Evolutionary conservation across 2,888 invertebrate species (phyloP).

Genomic region (Hartigia nigra): DNA sequence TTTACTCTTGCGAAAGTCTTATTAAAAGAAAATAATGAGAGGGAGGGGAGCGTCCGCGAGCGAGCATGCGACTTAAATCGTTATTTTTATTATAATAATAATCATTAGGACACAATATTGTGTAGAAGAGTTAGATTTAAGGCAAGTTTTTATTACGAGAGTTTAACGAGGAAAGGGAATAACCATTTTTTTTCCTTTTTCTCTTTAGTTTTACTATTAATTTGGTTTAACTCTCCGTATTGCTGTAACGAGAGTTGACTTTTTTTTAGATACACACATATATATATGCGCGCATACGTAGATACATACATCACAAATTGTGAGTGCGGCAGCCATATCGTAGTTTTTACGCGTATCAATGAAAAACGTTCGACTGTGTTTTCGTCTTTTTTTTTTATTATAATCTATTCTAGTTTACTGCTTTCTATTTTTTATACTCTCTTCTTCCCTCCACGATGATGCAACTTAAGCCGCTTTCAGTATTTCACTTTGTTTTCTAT

Average conservation of each 20-base stretch:
- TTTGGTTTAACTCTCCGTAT: no score
- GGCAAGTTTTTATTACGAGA: conserved; percentile 25
- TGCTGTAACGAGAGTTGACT: no score
- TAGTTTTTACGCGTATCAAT: conserved; percentile 5
- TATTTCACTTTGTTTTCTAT: conserved; percentile 33
- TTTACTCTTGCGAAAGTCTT: no score
- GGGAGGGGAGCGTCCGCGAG: no score
- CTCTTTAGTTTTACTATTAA: neutral
- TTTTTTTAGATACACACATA: no score
- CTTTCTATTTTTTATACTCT: conserved; percentile 40
- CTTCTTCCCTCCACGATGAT: conserved; percentile 16
- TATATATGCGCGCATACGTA: no score
- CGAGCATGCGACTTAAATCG: no score
- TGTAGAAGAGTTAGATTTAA: conserved; percentile 17
- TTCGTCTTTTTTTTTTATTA: conserved; percentile 23
- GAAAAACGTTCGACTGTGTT: neutral
- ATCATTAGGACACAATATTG: conserved; percentile 6
- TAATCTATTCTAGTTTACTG: conserved; percentile 40
- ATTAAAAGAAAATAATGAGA: no score
- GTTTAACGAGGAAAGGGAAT: conserved; percentile 15
- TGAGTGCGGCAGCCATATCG: conserved; percentile 49
- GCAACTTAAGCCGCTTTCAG: conserved; percentile 48
- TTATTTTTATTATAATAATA: neutral
- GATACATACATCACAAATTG: conserved; percentile 44
- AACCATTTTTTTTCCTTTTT: conserved; percentile 11